phyloP scores from a whole-genome alignment of 2,113 vertebrate species.

The Chunga burmeisteri region DNA sequence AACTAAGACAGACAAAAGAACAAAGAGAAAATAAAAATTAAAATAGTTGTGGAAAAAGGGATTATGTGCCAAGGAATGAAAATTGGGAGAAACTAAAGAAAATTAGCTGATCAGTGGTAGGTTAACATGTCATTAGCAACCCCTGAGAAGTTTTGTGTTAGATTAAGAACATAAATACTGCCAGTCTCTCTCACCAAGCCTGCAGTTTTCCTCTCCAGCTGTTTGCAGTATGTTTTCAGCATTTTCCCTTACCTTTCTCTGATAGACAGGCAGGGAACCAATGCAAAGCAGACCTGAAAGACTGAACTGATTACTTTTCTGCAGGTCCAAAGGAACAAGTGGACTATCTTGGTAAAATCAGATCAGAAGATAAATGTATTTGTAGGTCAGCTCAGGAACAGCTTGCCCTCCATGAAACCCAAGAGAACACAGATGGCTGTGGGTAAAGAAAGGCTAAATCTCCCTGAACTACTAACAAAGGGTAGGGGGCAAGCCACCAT shows the following conservation, averaged over 20 bases:
- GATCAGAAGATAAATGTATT: background rate
- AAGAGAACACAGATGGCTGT: background rate
- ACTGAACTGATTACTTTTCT: background rate
- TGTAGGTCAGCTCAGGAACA: background rate
- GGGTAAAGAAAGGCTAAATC: background rate
- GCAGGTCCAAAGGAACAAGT: background rate
- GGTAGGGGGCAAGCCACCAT: background rate
- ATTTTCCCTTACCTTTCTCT: background rate
- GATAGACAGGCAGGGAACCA: background rate
- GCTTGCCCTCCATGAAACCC: background rate
- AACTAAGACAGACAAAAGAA: background rate
- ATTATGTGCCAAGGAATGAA: background rate
- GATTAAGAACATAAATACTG: background rate
- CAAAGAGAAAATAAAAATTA: background rate
- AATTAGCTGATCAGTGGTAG: background rate
- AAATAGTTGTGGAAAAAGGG: background rate
- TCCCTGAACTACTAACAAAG: background rate
- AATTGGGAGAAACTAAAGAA: background rate
- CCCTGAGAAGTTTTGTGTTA: background rate
- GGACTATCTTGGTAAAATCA: background rate
- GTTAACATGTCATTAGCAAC: background rate
- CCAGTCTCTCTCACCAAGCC: background rate
- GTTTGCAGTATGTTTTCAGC: background rate
- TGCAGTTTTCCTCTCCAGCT: background rate
- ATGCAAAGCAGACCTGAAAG: background rate